Evolutionary conservation across 2,888 invertebrate genomes (phyloP), one percentile per base, ranked within the genome.

Genomic region (Campaea margaritaria): DNA sequence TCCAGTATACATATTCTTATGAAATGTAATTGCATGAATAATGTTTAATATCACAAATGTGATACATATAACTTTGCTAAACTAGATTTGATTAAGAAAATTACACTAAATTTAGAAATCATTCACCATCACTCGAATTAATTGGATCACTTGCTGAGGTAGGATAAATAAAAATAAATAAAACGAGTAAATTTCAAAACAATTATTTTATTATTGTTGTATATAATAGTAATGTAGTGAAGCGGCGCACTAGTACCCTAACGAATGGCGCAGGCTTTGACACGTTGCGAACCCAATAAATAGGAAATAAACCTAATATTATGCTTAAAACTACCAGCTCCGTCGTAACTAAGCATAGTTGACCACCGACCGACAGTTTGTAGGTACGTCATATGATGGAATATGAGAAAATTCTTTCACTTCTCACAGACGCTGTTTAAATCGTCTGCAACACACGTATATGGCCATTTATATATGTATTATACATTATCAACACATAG

Each of bases 171-270:
- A 41, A 15, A 44, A 12, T 7, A 71, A 84, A 80, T 79, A 70
- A 88, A 83, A 84, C 72, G 61, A 70, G 53, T 67, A 52, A 59
- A 57, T 78, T 69, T 89, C 80, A 86, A 91, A 91, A 91, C 91
- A 91, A 91, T 89, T 89, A 88, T 86, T 87, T 89, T 86, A 86
- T 87, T 89, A 85, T 85, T 88, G 78, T 86, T 87, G 87, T 90
- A 86, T 89, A 86, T 87, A 58, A 86, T 87, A 83, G 82, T 87
- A 84, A 85, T 87, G 83, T 83, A 83, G 84, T 87, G 87, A 89
- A 90, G 90, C 89, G 75, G 84, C 83, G 81, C 85, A 88, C 85
- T 86, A 87, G 85, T 85, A 83, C 81, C 81, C 86, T 89, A 89
- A 83, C 77, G 82, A 86, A 86, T 78, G 85, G 81, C 80, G 78